A percentile compares a stretch with the other conserved stretches of the same genome.
Evolutionary conservation across 1,140 invertebrate species (phyloP).

Genomic region (Diorhabda carinulata): DNA sequence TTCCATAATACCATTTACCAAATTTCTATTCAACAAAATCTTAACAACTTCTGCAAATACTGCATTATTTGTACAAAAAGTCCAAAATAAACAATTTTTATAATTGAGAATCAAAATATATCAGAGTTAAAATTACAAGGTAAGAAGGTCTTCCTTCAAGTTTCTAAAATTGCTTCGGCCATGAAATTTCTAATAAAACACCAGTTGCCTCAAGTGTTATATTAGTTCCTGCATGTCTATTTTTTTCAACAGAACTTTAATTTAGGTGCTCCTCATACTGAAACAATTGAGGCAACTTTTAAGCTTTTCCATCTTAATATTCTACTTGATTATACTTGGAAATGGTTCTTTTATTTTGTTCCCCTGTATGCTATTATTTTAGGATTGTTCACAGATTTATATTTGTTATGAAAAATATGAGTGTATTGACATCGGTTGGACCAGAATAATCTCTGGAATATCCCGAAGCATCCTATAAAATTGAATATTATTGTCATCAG

Average conservation of each 20-base stretch:
- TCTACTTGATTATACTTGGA: background rate
- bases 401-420: no score
- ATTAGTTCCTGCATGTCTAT: conserved; percentile 7
- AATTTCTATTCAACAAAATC: no score
- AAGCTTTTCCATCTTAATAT: background rate
- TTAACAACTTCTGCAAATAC: no score
- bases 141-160: background rate
- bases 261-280: conserved; percentile 6
- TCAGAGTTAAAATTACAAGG: background rate
- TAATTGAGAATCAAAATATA: background rate
- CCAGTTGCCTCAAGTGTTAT: conserved; percentile 28
- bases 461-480: no score
- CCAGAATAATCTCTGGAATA: no score
- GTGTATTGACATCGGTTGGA: no score
- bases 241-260: background rate
- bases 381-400: no score
- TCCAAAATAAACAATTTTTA: no score
- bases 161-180: background rate
- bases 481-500: no score
- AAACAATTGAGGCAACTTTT: conserved; percentile 26
- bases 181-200: background rate
- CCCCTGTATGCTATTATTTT: no score
- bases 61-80: no score
- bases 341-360: background rate
- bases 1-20: no score